A percentile compares a stretch with the other conserved stretches of the same genome.
Conservation (phyloP, 2,888 invertebrate species). For the Tipula unca region DNA sequence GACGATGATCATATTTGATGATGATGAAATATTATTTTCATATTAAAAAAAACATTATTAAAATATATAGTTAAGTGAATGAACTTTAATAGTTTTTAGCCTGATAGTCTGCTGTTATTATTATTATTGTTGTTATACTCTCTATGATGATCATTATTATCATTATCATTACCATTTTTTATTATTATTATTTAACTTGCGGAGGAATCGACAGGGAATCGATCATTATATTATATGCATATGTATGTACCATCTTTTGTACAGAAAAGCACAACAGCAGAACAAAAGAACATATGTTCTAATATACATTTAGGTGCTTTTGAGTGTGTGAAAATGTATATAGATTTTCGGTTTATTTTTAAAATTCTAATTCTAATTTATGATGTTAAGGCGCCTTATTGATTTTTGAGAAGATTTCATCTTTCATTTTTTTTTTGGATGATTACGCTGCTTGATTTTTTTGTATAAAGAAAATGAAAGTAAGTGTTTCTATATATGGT, state of each 20-base stretch:
- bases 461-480: not conserved
- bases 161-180: not conserved
- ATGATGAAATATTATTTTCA: constrained; percentile 8
- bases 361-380: constrained; percentile 2
- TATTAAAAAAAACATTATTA: not conserved
- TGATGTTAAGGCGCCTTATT: not conserved
- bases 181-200: constrained; percentile 8
- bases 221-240: not conserved
- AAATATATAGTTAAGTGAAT: not conserved
- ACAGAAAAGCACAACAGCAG: not conserved
- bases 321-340: not conserved
- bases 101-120: constrained; percentile 3
- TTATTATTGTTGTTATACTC: not conserved
- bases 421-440: not conserved
- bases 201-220: constrained; percentile 8
- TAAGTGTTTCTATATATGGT: not conserved
- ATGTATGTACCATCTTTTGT: not conserved
- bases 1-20: not conserved
- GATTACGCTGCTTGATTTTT: not conserved
- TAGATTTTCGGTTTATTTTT: not conserved
- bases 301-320: not conserved
- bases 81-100: constrained; percentile 8
- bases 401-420: not conserved
- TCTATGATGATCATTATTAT: constrained; percentile 14
- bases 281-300: not conserved